Conservation (phyloP, 2,888 invertebrate genomes). For the Drymonia ruficornis region DNA sequence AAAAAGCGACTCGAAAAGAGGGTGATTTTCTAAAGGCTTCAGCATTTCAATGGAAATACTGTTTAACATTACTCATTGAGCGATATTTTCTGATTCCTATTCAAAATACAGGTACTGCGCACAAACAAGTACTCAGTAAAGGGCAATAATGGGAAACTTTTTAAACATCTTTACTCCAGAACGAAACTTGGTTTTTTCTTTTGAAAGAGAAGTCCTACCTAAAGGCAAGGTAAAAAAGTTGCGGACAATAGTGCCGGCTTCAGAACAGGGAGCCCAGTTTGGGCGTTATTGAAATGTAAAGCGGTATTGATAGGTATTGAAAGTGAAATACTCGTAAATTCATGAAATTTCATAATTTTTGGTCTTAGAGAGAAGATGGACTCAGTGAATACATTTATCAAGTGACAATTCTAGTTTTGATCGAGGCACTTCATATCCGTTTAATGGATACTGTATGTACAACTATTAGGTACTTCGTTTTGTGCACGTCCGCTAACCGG, state of each 20-base stretch:
- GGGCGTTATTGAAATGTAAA: slow-evolving; percentile 20
- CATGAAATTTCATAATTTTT: too few species aligned
- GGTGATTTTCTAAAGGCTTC: slow-evolving; percentile 82
- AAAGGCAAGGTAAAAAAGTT: slow-evolving; percentile 38
- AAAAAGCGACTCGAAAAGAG: slow-evolving; percentile 73
- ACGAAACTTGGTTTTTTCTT: slow-evolving; percentile 48
- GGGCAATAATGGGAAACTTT: slow-evolving; percentile 48
- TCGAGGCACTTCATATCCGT: too few species aligned
- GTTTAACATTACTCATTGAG: slow-evolving; percentile 80
- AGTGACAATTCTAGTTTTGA: too few species aligned
- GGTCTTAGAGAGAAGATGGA: too few species aligned
- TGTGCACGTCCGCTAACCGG: too few species aligned
- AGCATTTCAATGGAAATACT: slow-evolving; percentile 75
- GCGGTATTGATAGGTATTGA: slow-evolving; percentile 5
- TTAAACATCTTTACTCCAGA: slow-evolving; percentile 52
- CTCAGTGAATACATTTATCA: too few species aligned
- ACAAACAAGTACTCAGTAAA: slow-evolving; percentile 48
- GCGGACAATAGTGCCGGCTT: slow-evolving; percentile 32
- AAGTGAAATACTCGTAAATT: neutral
- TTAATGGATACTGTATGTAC: too few species aligned
- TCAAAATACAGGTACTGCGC: slow-evolving; percentile 57
- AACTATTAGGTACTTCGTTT: too few species aligned
- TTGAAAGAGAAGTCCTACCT: slow-evolving; percentile 38
- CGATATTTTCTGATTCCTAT: slow-evolving; percentile 76
- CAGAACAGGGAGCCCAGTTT: slow-evolving; percentile 21